Base-by-base conservation (phyloP, 2,888 invertebrate genomes). In the Azorinus chamasolen region DNA sequence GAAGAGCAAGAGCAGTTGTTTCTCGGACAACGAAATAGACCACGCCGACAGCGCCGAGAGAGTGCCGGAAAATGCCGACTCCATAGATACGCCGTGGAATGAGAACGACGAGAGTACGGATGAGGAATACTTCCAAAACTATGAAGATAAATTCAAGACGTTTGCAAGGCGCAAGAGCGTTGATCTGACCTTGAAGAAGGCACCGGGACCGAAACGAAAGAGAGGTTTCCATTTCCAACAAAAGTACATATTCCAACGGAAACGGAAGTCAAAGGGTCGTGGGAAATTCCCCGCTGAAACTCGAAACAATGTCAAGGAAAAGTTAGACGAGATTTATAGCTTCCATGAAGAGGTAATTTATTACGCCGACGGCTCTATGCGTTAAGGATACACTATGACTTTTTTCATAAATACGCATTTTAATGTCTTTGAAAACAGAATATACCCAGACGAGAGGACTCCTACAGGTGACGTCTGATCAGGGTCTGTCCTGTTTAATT, bases 221-320 rank as follows among this genome's bases (percentile, higher is more conserved):
- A 81, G 74, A 54, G 68, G 74, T 20, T 77, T 81, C 39, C 80
- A 77, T 48, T 81, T 81, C 43, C 66, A 81, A 37, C 81, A 77
- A 43, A 81, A 77, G 39, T 81, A 81, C 37, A 77, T 81, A 25
- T 77, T 77, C 54, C 81, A 81, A 39, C 39, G 65, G 55, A 81
- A 81, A 61, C 61, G 77, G 8, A 74, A 70, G 22, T 27, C 65
- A 12, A 73, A 70, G 37, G 68, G 64, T 37, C 57, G 57, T 6
- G 25, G 37, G 25, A 66, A 66, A 41, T 22, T 37, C n/a, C 0
- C 48, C 18, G 24, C 25, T 1, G 18, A 50, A 22, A 57, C 39
- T 16, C 24, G 5, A 24, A 59, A 18, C 32, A 20, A 20, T 5
- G 18, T 12, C 2, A 25, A 16, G 18, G n/a, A 18, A 8, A 45